A percentile compares a stretch with the other conserved stretches of the same genome.
Conservation (phyloP, 2,888 invertebrate genomes). For the Aricia artaxerxes region DNA sequence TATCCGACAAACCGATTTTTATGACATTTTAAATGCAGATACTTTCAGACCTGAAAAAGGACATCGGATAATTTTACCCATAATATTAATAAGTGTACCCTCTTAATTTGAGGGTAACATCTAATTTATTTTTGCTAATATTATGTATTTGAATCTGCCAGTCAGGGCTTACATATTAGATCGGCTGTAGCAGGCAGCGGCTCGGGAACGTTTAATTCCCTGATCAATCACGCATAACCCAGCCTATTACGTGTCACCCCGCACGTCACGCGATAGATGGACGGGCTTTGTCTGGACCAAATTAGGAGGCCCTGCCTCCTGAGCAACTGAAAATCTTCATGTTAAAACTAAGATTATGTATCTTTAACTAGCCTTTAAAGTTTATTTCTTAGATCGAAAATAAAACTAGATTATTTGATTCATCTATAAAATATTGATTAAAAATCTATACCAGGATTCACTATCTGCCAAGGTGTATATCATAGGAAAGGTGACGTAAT, state of each 20-base stretch:
- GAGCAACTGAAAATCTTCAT: neutral
- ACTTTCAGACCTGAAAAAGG: too few relatives aligned
- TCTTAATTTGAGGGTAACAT: too few relatives aligned
- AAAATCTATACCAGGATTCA: neutral
- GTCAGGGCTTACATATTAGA: constrained; percentile 15
- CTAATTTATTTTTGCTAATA: neutral
- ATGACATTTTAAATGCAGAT: too few relatives aligned
- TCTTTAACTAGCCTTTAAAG: too few relatives aligned
- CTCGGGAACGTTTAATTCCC: constrained; percentile 34
- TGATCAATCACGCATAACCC: constrained; percentile 32
- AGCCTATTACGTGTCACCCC: constrained; percentile 33
- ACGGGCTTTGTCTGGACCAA: neutral
- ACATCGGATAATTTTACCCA: too few relatives aligned
- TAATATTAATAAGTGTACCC: too few relatives aligned
- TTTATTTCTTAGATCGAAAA: too few relatives aligned
- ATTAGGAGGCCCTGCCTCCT: neutral
- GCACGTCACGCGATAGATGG: constrained; percentile 12
- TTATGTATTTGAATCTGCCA: constrained; percentile 13
- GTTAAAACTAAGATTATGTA: neutral
- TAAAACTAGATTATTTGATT: neutral
- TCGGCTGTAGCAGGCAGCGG: neutral
- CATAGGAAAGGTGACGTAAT: neutral
- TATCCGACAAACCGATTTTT: too few relatives aligned
- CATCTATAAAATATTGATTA: neutral
- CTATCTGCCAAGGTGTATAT: neutral